Percentiles rank a stretch among this genome's conserved stretches.
phyloP scores from a whole-genome alignment of 2,888 invertebrate species.

The Drosophila buzzatii region DNA sequence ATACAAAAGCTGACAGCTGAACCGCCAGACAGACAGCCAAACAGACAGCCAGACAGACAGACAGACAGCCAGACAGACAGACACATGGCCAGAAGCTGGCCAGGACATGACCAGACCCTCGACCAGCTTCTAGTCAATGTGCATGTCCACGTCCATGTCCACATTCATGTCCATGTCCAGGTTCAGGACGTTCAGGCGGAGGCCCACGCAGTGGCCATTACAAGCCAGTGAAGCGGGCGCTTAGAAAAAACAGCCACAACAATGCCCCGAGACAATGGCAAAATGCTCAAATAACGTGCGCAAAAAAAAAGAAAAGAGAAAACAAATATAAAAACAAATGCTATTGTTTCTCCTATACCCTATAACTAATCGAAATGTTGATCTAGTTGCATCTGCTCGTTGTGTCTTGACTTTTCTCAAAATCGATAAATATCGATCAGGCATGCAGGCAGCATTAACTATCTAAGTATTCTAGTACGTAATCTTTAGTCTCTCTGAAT shows the following conservation, averaged over 20 bases:
- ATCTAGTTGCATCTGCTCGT: no score
- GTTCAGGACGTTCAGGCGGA: not conserved
- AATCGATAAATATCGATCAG: slow-evolving; percentile 2
- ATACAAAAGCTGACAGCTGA: slow-evolving; percentile 43
- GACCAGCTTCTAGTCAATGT: slow-evolving; percentile 3
- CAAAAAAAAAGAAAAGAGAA: not conserved
- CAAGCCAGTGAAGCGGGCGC: slow-evolving; percentile 33
- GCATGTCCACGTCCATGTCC: slow-evolving; percentile 7
- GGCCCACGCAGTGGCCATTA: slow-evolving; percentile 23
- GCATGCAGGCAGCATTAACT: no score
- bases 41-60: not conserved
- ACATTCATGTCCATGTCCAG: not conserved
- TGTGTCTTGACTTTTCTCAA: no score
- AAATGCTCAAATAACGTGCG: slow-evolving; percentile 34
- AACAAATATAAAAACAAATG: not conserved
- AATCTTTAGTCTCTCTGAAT: no score
- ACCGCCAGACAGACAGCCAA: not conserved
- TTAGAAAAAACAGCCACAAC: slow-evolving; percentile 35
- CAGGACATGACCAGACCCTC: slow-evolving; percentile 18
- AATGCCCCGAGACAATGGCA: slow-evolving; percentile 27
- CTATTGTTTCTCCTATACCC: slow-evolving; percentile 12
- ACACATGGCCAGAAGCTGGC: slow-evolving; percentile 17
- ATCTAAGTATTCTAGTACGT: no score
- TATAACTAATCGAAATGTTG: not conserved
- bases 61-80: slow-evolving; percentile 1